Conservation (phyloP, 2,888 invertebrate species). For the Nephrotoma guestfalica region DNA sequence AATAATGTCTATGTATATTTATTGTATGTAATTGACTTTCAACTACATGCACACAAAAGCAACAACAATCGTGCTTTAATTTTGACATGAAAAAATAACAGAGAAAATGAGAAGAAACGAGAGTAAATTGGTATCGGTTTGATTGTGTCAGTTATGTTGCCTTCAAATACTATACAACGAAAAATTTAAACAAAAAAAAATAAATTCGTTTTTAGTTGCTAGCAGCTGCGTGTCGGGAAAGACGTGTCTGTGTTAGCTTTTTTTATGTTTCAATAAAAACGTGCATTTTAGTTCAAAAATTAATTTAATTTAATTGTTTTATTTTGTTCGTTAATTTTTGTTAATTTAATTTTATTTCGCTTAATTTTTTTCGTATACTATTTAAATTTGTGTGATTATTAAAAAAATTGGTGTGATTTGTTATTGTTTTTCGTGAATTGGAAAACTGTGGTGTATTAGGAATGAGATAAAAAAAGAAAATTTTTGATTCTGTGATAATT, state of each 20-base stretch:
- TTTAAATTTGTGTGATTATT: background rate
- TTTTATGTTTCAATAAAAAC: background rate
- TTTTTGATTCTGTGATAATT: background rate
- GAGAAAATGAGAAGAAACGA: background rate
- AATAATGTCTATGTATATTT: background rate
- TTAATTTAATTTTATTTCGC: background rate
- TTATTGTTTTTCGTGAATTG: background rate
- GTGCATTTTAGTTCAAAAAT: slow-evolving; percentile 2
- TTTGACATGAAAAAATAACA: background rate
- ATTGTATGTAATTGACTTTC: background rate
- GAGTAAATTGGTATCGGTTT: background rate
- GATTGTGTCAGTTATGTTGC: background rate
- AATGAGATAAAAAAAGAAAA: background rate
- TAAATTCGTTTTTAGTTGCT: slow-evolving; percentile 1
- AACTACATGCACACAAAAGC: background rate
- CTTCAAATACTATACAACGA: background rate
- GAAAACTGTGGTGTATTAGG: background rate
- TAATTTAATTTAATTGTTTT: background rate
- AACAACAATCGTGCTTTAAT: background rate
- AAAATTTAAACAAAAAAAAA: background rate
- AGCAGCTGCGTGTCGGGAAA: slow-evolving; percentile 1
- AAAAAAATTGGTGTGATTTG: background rate
- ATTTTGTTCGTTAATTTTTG: background rate
- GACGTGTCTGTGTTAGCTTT: slow-evolving; percentile 2
- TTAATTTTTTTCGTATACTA: background rate